Evolutionary conservation across 2,888 invertebrate species (phyloP).

Genomic region (Xylocampa areola): DNA sequence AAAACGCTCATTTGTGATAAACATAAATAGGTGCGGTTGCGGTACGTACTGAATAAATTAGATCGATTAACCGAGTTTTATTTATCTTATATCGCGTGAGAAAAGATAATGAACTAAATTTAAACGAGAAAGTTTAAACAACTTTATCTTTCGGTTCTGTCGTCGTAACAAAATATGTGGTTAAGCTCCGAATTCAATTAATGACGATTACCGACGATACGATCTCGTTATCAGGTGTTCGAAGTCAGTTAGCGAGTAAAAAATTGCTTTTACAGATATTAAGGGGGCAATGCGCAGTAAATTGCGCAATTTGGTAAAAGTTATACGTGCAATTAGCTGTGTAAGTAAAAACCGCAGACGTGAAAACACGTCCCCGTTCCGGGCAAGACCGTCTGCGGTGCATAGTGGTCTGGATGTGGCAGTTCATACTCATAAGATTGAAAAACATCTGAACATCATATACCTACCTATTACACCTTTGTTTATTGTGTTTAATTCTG

Average conservation of each 20-base stretch:
- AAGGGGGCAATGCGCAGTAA: constrained; percentile 64
- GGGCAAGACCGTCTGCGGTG: too few species aligned
- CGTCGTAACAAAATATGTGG: constrained; percentile 52
- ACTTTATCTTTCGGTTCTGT: constrained; percentile 54
- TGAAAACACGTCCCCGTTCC: constrained; percentile 65
- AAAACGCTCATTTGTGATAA: constrained; percentile 82
- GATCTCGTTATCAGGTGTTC: constrained; percentile 67
- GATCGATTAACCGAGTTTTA: constrained; percentile 78
- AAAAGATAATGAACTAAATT: constrained; percentile 73
- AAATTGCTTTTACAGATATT: constrained; percentile 66
- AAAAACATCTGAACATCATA: too few species aligned
- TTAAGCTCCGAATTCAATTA: constrained; percentile 62
- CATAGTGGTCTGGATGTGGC: too few species aligned
- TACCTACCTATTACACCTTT: too few species aligned
- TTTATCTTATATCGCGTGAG: constrained; percentile 80
- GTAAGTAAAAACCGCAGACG: constrained; percentile 75
- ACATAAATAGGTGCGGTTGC: constrained; percentile 79
- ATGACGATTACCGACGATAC: constrained; percentile 58
- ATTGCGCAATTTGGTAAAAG: constrained; percentile 81
- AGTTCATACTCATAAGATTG: too few species aligned
- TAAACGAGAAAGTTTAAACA: constrained; percentile 71
- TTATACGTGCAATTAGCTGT: constrained; percentile 77
- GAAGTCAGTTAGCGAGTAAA: constrained; percentile 66
- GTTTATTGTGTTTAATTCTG: too few species aligned
- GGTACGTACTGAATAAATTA: constrained; percentile 80